These are phyloP conservation scores for Melanotaenia trifasciata DNA, from an alignment of 2,797 vertebrate species.

Conservation along the genomic window DNA sequence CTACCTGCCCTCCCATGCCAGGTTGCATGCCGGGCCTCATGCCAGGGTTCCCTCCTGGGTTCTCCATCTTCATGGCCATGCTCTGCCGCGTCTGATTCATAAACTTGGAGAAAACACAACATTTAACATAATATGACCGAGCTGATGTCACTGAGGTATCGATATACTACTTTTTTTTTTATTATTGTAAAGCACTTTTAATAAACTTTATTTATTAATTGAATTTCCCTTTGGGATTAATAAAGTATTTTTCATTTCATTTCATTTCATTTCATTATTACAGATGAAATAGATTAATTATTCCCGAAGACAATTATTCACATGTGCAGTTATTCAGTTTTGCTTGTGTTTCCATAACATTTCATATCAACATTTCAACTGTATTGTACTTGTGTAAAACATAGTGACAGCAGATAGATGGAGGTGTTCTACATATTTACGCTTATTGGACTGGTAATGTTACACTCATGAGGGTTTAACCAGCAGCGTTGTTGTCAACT, in stretches of 20 bases:
- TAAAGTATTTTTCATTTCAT: too few species aligned
- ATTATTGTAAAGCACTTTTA: neutral
- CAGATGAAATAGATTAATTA: neutral
- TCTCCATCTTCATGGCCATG: constrained; percentile 94
- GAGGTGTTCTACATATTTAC: neutral
- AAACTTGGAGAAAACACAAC: constrained; percentile 82
- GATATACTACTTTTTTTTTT: neutral
- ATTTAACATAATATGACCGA: constrained; percentile 13
- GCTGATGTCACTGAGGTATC: neutral
- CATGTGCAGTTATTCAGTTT: neutral
- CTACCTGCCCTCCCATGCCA: constrained; percentile 83
- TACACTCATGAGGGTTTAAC: neutral
- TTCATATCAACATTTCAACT: neutral
- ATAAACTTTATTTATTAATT: too few species aligned
- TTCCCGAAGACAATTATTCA: neutral
- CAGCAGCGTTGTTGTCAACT: neutral
- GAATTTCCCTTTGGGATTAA: too few species aligned
- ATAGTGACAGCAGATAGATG: neutral
- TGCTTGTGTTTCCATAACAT: neutral
- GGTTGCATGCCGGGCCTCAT: constrained; percentile 93
- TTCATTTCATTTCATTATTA: too few species aligned
- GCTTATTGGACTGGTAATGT: neutral
- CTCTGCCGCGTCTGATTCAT: constrained; percentile 93
- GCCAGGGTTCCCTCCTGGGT: constrained; percentile 81
- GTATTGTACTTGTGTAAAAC: neutral